A percentile compares a stretch with the other conserved stretches of the same genome.
These are phyloP conservation scores for Pygoscelis adeliae DNA, from an alignment of 2,113 vertebrate species.

Conservation along the genomic window DNA sequence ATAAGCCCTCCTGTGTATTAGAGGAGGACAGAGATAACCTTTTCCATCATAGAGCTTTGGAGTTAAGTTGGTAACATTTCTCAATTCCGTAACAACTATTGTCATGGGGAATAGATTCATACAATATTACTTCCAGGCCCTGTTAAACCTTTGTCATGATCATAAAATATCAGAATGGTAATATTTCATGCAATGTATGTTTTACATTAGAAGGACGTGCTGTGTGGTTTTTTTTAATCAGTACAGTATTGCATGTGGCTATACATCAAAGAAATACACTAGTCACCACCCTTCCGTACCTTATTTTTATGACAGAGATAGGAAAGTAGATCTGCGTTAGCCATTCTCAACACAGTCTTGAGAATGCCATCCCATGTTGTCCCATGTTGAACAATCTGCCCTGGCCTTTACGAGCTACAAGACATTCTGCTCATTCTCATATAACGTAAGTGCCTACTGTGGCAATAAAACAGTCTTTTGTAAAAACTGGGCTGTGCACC, in stretches of 20 bases:
- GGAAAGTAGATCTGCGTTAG: background rate
- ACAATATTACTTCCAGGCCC: background rate
- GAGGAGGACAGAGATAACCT: background rate
- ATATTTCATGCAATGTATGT: background rate
- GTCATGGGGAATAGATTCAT: background rate
- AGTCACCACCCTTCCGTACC: background rate
- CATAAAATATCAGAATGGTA: background rate
- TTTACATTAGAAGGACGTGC: background rate
- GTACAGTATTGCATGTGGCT: background rate
- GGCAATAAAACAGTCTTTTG: background rate
- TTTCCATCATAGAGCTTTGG: background rate
- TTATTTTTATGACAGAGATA: background rate
- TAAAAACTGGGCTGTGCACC: background rate
- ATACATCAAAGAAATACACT: background rate
- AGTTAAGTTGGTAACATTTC: background rate
- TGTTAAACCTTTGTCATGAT: background rate
- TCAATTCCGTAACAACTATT: background rate
- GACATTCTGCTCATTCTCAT: background rate
- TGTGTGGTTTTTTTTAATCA: background rate
- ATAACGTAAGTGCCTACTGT: background rate
- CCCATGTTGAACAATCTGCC: background rate
- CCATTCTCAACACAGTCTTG: background rate
- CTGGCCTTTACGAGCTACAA: background rate
- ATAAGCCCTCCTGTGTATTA: background rate
- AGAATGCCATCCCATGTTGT: background rate